Percentiles rank a stretch among this genome's conserved stretches.
Conservation (phyloP, 2,888 invertebrate genomes). For the Melolontha melolontha region DNA sequence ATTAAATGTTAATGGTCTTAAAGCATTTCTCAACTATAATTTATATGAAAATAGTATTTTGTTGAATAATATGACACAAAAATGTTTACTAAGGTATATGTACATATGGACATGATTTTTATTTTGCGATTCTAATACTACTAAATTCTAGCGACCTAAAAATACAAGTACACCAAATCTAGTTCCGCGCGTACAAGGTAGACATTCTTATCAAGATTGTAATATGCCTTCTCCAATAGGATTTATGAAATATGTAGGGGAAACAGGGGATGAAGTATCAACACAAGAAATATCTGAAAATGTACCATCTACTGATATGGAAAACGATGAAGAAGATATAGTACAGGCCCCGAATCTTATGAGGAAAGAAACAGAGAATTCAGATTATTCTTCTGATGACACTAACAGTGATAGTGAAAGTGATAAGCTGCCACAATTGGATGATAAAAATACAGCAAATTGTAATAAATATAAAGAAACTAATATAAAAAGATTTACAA, state of each 20-base stretch:
- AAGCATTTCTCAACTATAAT: no score
- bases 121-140: not conserved
- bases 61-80: not conserved
- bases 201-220: not conserved
- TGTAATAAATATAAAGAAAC: no score
- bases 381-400: no score
- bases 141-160: constrained; percentile 28
- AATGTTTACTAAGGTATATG: constrained; percentile 2
- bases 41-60: no score
- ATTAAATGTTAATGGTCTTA: no score
- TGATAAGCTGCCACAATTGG: not conserved
- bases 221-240: constrained; percentile 8
- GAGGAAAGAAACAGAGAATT: not conserved
- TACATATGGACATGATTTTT: not conserved
- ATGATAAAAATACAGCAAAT: no score
- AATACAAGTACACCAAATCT: constrained; percentile 34
- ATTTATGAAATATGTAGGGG: not conserved
- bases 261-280: not conserved
- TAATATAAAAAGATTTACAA: no score
- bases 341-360: not conserved
- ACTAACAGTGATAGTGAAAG: not conserved
- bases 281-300: not conserved
- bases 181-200: constrained; percentile 4
- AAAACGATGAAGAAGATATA: not conserved
- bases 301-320: not conserved